Evolutionary conservation across 1,140 invertebrate genomes (phyloP), one percentile per base, ranked within the genome.

Genomic region (Drosophila neocordata): DNA sequence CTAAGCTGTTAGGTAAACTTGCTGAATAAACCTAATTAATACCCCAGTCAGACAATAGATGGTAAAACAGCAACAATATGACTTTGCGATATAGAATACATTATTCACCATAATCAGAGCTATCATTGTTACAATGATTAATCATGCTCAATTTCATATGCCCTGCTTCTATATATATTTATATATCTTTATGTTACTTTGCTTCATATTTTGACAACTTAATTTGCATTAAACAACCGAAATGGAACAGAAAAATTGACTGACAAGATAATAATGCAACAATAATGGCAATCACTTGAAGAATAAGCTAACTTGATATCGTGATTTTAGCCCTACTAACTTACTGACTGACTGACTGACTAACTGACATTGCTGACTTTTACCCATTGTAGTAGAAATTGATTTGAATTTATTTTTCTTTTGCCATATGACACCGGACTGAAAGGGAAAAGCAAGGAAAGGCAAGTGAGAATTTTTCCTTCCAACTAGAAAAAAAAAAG

Each of bases 211-310:
- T 82, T 82, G 82, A 85, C 81, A 87, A 85, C 82, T 85, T 85
- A 85, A 85, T 85, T 87, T 85, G 73, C 77, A 66, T 57, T 53
- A 56, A 66, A 82, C 70, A 72, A 76, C 44, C 69, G 4, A 34
- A 66, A 48, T 6, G 1, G 34, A 35, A 35, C 7, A 7, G 11
- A 48, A 48, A 48, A 38, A 72, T 67, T 85, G 81, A 87, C 81
- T 52, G 77, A 78, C 82, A 87, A 73, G 67, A 71, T 85, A 85
- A 85, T 85, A 87, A 87, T 85, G 71, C 74, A 85, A 87, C 87
- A 85, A 85, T 81, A 74, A 75, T 57, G 62, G 62, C 41, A 62
- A 48, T 61, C 73, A 52, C 24, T 79, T 79, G 71, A 64, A 20
- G 15, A 69, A 41, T 44, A 58, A 60, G 34, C 51, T 31, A 12